These are phyloP conservation scores for Xenus cinereus DNA, from an alignment of 2,113 vertebrate genomes.

Conservation along the genomic window DNA sequence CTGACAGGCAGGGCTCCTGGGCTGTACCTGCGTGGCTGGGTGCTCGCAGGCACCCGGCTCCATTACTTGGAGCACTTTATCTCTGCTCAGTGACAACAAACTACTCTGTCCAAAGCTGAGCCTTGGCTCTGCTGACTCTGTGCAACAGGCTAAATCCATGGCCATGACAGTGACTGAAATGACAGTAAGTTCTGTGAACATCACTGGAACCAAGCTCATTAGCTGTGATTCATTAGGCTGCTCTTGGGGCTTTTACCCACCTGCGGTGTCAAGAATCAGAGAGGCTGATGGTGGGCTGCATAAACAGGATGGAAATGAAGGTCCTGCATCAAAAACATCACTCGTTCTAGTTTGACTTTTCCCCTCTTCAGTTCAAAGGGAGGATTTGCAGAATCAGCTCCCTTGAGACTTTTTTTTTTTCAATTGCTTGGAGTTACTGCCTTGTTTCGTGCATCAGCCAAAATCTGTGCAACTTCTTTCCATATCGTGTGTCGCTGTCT, in stretches of 20 bases:
- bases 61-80: neutral
- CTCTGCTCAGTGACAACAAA: neutral
- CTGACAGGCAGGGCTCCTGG: neutral
- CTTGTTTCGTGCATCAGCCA: neutral
- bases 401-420: neutral
- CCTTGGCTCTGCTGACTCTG: neutral
- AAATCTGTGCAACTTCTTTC: neutral
- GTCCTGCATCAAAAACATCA: neutral
- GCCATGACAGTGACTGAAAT: neutral
- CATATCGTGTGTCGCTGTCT: fast-evolving
- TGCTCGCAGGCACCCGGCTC: neutral
- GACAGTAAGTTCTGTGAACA: neutral
- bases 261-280: neutral
- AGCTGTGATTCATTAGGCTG: neutral
- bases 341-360: neutral
- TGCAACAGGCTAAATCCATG: neutral
- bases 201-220: neutral
- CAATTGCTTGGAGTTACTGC: neutral
- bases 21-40: fast-evolving
- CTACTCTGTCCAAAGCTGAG: neutral
- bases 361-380: neutral
- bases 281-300: neutral
- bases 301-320: neutral
- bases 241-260: neutral
- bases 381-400: neutral